Base-by-base conservation (phyloP, 2,113 vertebrate species). In the Percopsis transmontana region DNA sequence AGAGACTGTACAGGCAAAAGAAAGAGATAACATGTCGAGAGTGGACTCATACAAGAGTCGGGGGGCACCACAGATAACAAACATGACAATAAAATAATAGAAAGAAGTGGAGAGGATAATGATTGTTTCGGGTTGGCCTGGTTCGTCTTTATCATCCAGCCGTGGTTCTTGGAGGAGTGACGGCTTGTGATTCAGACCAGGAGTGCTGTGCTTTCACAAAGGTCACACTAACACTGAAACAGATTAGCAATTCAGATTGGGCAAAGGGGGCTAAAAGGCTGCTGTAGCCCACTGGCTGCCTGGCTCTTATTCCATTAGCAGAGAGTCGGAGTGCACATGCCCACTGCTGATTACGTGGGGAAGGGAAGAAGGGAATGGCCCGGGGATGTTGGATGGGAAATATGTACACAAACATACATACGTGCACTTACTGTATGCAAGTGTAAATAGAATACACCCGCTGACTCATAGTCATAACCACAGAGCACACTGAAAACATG, bases 221-320 rank as follows among this genome's bases (percentile, higher is more conserved):
- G 91, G 90, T 91, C 90, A 91, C 68, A 69, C 38, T 61, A 85
- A 87, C 84, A 81, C 72, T 68, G 84, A 84, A 80, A 75, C 45
- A 71, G 79, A 91, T 92, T 87, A 87, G 89, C 80, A 85, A 90
- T 89, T 89, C 86, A 88, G 81, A 90, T 86, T 76, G 73, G 66
- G 70, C 85, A 79, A 84, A 87, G 88, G 78, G 83, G 86, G 76
- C 86, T 87, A 86, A 88, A 88, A 84, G 76, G 79, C 82, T 84
- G 73, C 71, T 78, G 78, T 81, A 70, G 82, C 75, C 63, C 53
- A 64, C 41, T 47, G 58, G 40, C 79, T 81, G 77, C 70, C 81
- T 76, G 55, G 77, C 78, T 88, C 86, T 86, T 88, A 89, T 89
- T 86, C 72, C 81, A 88, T 91, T 90, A 89, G 73, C 67, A 72